Evolutionary conservation across 2,797 vertebrate genomes (phyloP).

Genomic region (Scleropages formosus): DNA sequence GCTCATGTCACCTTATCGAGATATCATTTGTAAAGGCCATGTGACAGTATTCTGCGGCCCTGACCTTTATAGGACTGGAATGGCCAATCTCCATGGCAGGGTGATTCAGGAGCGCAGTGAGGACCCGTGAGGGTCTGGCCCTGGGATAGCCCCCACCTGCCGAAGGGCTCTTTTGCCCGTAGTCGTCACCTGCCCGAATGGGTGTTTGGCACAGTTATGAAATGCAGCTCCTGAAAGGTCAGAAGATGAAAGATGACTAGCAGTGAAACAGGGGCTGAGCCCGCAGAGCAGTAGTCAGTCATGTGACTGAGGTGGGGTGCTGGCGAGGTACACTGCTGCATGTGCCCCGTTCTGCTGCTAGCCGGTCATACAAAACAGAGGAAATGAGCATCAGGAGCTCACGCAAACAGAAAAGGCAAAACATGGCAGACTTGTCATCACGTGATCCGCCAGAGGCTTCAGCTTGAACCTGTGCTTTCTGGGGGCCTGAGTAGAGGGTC

Average conservation of each 20-base stretch:
- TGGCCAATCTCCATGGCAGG: background rate
- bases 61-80: slow-evolving; percentile 23
- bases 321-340: too few species aligned
- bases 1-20: too few species aligned
- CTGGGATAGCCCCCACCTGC: background rate
- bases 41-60: background rate
- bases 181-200: background rate
- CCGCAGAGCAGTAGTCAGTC: too few species aligned
- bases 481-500: background rate
- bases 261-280: background rate
- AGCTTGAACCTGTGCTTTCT: background rate
- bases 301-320: too few species aligned
- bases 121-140: background rate
- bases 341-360: too few species aligned
- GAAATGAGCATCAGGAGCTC: too few species aligned
- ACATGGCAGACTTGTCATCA: too few species aligned
- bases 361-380: too few species aligned
- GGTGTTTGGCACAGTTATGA: background rate
- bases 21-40: too few species aligned
- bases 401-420: too few species aligned
- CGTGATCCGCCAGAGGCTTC: background rate
- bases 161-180: background rate
- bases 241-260: background rate
- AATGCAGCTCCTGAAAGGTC: slow-evolving; percentile 15
- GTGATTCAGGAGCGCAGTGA: slow-evolving; percentile 4